Base-by-base conservation (phyloP, 2,113 vertebrate genomes). In the Pedionomus torquatus region DNA sequence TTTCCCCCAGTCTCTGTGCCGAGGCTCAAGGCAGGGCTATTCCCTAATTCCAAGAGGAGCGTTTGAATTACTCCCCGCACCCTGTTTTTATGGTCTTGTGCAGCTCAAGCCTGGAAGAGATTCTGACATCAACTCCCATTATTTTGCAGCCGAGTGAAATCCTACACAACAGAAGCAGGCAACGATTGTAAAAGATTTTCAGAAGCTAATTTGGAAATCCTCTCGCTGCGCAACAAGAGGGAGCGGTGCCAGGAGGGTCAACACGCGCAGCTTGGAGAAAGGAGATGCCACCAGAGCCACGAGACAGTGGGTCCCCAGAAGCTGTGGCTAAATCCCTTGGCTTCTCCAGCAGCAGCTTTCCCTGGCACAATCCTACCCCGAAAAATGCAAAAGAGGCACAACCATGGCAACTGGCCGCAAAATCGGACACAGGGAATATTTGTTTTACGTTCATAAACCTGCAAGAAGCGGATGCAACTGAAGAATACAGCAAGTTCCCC, bases 261-360 rank as follows among this genome's bases (percentile, higher is more conserved):
- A 10, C 20, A 13, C 2, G 23, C 57, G 35, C 2, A 9, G 28
- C 28, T n/a, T 2, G 0, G 11, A 14, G 39, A 18, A 20, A 31
- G 70, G 25, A 48, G 30, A 10, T 1, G 3, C 6, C 24, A 43
- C 55, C 11, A 43, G 30, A 49, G 28, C 33, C 49, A 5, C 2
- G 35, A 39, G 49, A 5, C 19, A 16, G 43, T 1, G 55, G 37
- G 41, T 43, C 44, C 69, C 49, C 76, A 2, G 3, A 16, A 17
- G 30, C 9, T 28, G 44, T 23, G 9, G 11, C 25, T 21, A 2
- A 2, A 16, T 24, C 26, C 28, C 33, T 49, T 41, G 11, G 17
- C n/a, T 28, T 31, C 54, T 5, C 1, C 43, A 19, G 69, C 2
- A 10, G 37, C 14, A 1, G 37, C 69, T 69, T 64, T 58, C 51